Evolutionary conservation across 2,888 invertebrate genomes (phyloP), one percentile per base, ranked within the genome.

Genomic region (Odontocerum albicorne): DNA sequence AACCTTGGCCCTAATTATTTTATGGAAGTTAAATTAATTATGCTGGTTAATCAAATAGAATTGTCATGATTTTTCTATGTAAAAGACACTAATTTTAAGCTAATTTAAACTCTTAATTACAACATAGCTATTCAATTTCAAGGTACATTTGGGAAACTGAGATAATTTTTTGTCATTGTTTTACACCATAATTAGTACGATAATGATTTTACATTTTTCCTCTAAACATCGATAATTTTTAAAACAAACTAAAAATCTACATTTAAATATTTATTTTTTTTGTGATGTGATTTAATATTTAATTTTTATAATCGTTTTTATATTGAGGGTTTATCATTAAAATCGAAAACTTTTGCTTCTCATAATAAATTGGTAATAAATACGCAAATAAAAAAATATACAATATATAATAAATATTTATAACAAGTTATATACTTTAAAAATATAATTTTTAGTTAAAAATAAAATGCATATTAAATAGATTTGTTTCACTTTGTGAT

Each of bases 111-210:
- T 8, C 17, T 38, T 15, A 4, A 6, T 15, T 10, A 13, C 7
- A 4, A 16, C 17, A 3, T 20, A 36, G 13, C 49, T 55, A 55
- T 49, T 36, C 44, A 20, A 54, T 36, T 31, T 42, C 51, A 46
- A 56, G 51, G 56, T 56, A 56, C 56, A 47, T 51, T 55, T 52
- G 51, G 51, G 56, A 56, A 56, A 56, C 51, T 51, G 56, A 56
- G 51, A 51, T 15, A 13, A 44, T 40, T 46, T 43, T 20, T 33
- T 35, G 46, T 35, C 22, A 15, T 36, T 47, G 36, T 38, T 15
- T 6, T 12, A 39, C n/a, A n/a, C n/a, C n/a, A n/a, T n/a, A n/a
- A n/a, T n/a, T n/a, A n/a, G n/a, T 15, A 15, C 3, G 13, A 4
- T 38, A 3, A 16, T 40, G 19, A 16, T 40, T 19, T 40, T n/a